A percentile compares a stretch with the other conserved stretches of the same genome.
phyloP scores from a whole-genome alignment of 2,113 vertebrate species.

The Neodontobutis hainanensis region DNA sequence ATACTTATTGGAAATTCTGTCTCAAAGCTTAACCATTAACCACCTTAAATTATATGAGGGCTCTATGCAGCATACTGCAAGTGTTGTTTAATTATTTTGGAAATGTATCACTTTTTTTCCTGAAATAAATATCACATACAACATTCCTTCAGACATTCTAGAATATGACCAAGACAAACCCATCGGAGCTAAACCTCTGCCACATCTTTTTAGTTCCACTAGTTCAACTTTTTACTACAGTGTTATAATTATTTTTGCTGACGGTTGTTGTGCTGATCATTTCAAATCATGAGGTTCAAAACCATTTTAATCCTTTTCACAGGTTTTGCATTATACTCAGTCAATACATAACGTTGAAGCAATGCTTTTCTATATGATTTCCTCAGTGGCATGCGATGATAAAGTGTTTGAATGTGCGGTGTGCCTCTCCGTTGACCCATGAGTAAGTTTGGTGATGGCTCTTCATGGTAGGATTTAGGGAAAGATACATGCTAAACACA shows the following conservation, averaged over 20 bases:
- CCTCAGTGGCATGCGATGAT: slow-evolving; percentile 23
- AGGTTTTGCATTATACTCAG: neutral
- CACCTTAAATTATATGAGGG: no score
- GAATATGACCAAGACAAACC: no score
- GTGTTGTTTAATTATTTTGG: no score
- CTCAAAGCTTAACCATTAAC: no score
- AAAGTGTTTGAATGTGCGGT: slow-evolving; percentile 18
- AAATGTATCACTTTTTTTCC: no score
- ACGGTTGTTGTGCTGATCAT: slow-evolving; percentile 1
- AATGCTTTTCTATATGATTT: slow-evolving; percentile 47
- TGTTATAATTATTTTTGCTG: neutral
- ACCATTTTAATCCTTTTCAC: slow-evolving; percentile 9
- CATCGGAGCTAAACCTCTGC: slow-evolving; percentile 2
- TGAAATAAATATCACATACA: no score
- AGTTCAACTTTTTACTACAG: neutral
- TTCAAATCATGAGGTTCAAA: slow-evolving; percentile 6
- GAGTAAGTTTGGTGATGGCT: slow-evolving; percentile 57
- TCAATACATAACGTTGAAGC: slow-evolving; percentile 9
- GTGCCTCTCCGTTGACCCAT: slow-evolving; percentile 30
- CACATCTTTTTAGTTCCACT: neutral
- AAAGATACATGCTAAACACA: slow-evolving; percentile 58
- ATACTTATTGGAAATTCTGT: no score
- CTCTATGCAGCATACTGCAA: no score
- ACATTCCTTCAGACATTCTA: no score
- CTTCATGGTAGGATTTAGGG: slow-evolving; percentile 60